Base-by-base conservation (phyloP, 1,140 invertebrate genomes). In the Kradibia gibbosae region DNA sequence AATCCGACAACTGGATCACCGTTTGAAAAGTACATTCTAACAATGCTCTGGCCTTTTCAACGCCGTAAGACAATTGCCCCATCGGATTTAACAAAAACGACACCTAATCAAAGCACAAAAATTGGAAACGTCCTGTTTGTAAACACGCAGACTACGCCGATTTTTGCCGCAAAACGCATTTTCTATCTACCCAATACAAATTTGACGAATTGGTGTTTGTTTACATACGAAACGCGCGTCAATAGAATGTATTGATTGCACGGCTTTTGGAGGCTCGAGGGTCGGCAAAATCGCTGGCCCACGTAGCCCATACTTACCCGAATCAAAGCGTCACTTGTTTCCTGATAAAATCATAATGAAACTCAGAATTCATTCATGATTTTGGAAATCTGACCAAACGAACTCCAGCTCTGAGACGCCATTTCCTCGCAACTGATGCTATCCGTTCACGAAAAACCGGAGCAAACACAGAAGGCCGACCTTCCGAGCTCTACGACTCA, bases 351-450 rank as follows among this genome's bases (percentile, higher is more conserved):
- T 84, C 86, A 87, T 86, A 28, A 86, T 84, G 74, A 84, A 86
- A 88, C 77, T 85, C 85, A 87, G 78, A 87, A 89, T 91, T 91
- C 91, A 91, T 89, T 91, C 91, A 91, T 91, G 84, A 91, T 89
- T 90, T 90, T 83, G 85, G 83, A 85, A 88, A 90, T 86, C 89
- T 88, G 88, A 89, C 87, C 89, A 88, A 89, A 90, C 88, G 88
- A 89, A 88, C 88, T 91, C 90, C 88, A 91, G 88, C 89, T 87
- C 86, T 87, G 82, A 86, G 90, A 91, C 90, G 90, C 90, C 91
- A 91, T 91, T 91, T 91, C 88, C 89, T 91, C 87, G 83, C 87
- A 88, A 87, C 87, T 87, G 87, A 86, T 83, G 82, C 75, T 81
- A 70, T 55, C 31, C 70, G 25, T 1, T n/a, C n/a, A n/a, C n/a